Base-by-base conservation (phyloP, 1,140 invertebrate species). In the Lepidostoma basale region DNA sequence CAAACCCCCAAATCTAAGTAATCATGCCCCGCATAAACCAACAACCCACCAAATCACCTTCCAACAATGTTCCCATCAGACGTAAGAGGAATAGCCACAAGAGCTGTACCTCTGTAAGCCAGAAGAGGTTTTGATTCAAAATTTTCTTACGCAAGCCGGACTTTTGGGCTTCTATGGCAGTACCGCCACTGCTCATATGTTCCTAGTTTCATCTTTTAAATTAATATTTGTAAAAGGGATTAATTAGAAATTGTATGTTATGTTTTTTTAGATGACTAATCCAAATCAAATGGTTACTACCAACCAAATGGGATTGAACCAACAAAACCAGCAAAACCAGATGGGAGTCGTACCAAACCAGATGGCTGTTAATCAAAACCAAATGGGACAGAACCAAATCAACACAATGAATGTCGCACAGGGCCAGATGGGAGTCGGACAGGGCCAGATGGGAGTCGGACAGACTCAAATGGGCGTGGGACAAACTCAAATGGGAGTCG, bases 221-320 rank as follows among this genome's bases (percentile, higher is more conserved):
- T n/a, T n/a, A n/a, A n/a, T n/a, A n/a, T n/a, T n/a, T n/a, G n/a
- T n/a, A n/a, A n/a, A n/a, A n/a, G n/a, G n/a, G n/a, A n/a, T n/a
- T n/a, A n/a, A n/a, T n/a, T n/a, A n/a, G n/a, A n/a, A n/a, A n/a
- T 42, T 16, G 16, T 25, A 45, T 60, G 44, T 52, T 25, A 22
- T n/a, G 25, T 23, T 69, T 30, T 52, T 59, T 58, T 26, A 70
- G 69, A 67, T 70, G 63, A 52, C 62, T 0, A 70, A 66, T 47
- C 28, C 59, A 0, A 72, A 68, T 44, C 70, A 64, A 52, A 71
- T 71, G 69, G 54, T 52, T 44, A 58, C 16, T 36, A 23, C 49
- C 4, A 64, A 64, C 62, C 67, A 69, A 22, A 63, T 64, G 39
- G 49, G 10, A 25, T 16, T 20, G 44, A 9, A 8, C 16, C 44